phyloP scores from a whole-genome alignment of 1,140 invertebrate genomes.

The Pantala flavescens region DNA sequence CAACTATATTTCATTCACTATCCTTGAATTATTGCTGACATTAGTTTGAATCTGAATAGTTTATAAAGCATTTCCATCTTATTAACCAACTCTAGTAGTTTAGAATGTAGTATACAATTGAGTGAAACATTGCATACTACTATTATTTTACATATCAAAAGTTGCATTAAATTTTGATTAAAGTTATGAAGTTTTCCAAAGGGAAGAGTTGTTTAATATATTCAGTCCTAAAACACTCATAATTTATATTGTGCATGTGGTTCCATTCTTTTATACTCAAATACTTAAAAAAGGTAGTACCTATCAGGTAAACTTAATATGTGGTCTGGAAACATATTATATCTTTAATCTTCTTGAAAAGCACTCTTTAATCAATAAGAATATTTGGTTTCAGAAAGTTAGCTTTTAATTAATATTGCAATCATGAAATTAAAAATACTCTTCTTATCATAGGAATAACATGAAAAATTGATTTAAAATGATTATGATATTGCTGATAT shows the following conservation, averaged over 20 bases:
- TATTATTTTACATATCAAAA: constrained; percentile 11
- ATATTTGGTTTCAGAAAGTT: background rate
- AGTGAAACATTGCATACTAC: constrained; percentile 1
- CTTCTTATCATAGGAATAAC: background rate
- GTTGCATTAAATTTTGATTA: constrained; percentile 1
- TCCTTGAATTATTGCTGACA: background rate
- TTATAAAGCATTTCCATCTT: constrained; percentile 8
- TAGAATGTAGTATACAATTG: background rate
- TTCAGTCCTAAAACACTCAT: background rate
- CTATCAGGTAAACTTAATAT: background rate
- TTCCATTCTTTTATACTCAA: background rate
- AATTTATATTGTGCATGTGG: constrained; percentile 4
- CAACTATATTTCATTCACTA: background rate
- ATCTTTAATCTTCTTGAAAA: background rate
- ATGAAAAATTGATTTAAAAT: background rate
- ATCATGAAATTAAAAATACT: background rate
- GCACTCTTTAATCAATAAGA: background rate
- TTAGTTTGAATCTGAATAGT: constrained; percentile 7
- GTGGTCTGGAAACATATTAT: background rate
- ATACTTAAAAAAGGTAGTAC: background rate
- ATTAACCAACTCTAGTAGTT: background rate
- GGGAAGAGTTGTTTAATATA: background rate
- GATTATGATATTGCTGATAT: background rate
- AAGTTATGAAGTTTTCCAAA: background rate
- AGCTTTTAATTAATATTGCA: background rate